These are phyloP conservation scores for Eulemur mongoz DNA, from an alignment of 2,797 vertebrate species.

Conservation along the genomic window DNA sequence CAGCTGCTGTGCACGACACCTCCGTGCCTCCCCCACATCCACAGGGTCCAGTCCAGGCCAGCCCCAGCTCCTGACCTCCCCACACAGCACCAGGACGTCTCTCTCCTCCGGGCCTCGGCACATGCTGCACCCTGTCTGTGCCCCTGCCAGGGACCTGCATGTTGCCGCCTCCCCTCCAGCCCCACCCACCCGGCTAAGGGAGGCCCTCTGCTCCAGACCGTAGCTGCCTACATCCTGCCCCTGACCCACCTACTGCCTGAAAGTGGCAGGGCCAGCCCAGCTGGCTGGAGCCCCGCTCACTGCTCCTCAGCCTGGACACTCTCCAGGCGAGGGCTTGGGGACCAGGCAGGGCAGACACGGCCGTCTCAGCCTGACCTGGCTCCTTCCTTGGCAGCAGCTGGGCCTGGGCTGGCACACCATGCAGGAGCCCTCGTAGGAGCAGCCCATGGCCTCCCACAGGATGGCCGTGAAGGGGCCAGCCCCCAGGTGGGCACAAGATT, in stretches of 20 bases:
- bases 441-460: rapidly evolving
- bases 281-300: not conserved
- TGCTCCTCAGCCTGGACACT: not conserved
- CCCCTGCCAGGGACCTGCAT: not conserved
- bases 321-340: rapidly evolving
- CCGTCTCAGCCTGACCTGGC: not conserved
- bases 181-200: not conserved
- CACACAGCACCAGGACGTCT: too few relatives aligned
- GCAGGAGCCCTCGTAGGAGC: rapidly evolving
- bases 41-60: not conserved
- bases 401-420: rapidly evolving
- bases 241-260: not conserved
- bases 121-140: rapidly evolving
- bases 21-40: too few relatives aligned
- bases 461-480: rapidly evolving
- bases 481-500: not conserved
- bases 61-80: not conserved
- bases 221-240: not conserved
- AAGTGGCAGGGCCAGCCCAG: rapidly evolving
- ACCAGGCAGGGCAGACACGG: rapidly evolving
- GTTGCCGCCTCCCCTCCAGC: not conserved
- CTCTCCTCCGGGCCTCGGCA: not conserved
- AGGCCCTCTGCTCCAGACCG: not conserved
- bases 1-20: rapidly evolving
- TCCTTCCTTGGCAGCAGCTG: not conserved